Conservation (phyloP, 2,797 vertebrate genomes). For the Falco rusticolus region DNA sequence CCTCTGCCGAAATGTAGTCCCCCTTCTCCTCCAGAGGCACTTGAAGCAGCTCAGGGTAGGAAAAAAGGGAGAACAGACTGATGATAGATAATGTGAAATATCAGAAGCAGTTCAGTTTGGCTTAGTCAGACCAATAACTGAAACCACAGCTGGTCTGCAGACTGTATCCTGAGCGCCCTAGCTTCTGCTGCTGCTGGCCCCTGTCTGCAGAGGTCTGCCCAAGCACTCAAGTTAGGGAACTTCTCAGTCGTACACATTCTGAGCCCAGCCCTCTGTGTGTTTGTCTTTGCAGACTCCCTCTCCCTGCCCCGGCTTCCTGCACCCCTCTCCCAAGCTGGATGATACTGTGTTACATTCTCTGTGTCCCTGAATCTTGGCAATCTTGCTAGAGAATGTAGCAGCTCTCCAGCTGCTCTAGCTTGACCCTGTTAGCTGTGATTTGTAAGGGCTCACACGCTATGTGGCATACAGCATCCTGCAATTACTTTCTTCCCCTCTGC, state of each 20-base stretch:
- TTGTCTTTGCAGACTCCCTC: background rate
- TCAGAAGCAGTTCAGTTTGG: background rate
- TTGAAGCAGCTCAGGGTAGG: background rate
- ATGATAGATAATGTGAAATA: background rate
- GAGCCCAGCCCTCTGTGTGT: background rate
- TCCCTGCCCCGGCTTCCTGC: no score
- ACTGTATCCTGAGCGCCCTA: background rate
- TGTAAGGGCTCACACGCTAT: background rate
- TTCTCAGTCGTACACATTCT: background rate
- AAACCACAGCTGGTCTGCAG: background rate
- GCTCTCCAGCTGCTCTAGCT: background rate
- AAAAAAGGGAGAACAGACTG: background rate
- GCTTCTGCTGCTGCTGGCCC: background rate
- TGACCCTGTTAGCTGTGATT: background rate
- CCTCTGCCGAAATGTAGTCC: background rate
- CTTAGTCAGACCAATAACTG: background rate
- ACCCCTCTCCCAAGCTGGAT: background rate
- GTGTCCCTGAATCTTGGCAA: accelerated
- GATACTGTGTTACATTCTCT: background rate
- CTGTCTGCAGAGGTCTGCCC: background rate
- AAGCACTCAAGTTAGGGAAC: background rate
- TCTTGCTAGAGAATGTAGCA: background rate
- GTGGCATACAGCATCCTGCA: background rate
- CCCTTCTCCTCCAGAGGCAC: background rate
- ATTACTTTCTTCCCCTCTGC: background rate